Evolutionary conservation across 2,888 invertebrate genomes (phyloP), one percentile per base, ranked within the genome.

Genomic region (Nomada goodeniana): DNA sequence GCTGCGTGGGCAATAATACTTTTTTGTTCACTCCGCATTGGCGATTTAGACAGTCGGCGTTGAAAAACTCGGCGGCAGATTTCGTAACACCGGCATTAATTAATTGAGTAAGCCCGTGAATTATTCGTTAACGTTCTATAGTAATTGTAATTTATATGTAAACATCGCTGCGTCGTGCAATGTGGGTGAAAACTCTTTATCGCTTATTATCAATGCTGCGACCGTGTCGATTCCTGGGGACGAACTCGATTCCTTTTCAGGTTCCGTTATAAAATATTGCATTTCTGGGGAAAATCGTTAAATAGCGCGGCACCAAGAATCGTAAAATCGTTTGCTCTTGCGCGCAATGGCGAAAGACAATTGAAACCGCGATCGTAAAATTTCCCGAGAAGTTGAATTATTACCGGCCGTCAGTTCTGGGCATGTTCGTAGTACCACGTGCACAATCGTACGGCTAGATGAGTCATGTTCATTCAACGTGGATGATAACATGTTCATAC

Each of bases 381-480:
- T 18, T 65, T 87, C 77, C 85, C 47, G 20, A 3, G 82, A 87
- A 87, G 26, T 20, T 42, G 7, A 74, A 75, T 80, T 67, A 70
- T 70, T 53, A 55, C 26, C 60, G 42, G 10, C 23, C 42, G 23
- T 75, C 67, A 63, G 1, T 63, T 82, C 65, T 67, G 71, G 36
- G 50, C 59, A 71, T 68, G 44, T 29, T 15, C 63, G 75, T 75
- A 87, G 75, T 78, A 82, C 74, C 86, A 86, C 80, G 86, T 86
- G 88, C 70, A 59, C 60, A 83, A 65, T 72, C 75, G 68, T 76
- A 80, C 64, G 59, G 13, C n/a, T 29, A 20, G 73, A 73, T 86
- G 88, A 88, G 26, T 86, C 86, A 86, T 44, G 77, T 86, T 77
- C 88, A 86, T 86, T 87, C 83, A 87, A 71, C 63, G 65, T 70